Percentiles rank a stretch among this genome's conserved stretches.
These are phyloP conservation scores for Sebastes fasciatus DNA, from an alignment of 2,113 vertebrate species.

Conservation along the genomic window DNA sequence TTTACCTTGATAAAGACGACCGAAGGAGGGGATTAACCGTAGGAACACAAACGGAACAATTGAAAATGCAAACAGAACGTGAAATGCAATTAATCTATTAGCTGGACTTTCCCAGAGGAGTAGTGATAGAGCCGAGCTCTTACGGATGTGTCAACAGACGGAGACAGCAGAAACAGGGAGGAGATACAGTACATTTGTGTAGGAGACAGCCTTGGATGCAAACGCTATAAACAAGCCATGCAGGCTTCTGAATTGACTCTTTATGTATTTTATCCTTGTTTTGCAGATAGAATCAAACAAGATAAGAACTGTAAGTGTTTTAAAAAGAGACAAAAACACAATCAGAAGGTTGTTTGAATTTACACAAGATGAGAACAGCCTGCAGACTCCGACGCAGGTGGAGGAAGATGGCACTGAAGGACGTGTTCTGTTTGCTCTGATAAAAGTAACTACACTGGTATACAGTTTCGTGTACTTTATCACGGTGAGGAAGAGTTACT, in stretches of 20 bases:
- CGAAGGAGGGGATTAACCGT: slow-evolving; percentile 43
- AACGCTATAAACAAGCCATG: slow-evolving; percentile 17
- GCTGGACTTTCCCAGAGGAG: slow-evolving; percentile 66
- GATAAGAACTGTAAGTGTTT: neutral
- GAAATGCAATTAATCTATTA: slow-evolving; percentile 74
- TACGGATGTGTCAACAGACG: slow-evolving; percentile 61
- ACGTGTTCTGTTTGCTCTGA: slow-evolving; percentile 27
- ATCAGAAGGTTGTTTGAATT: slow-evolving; percentile 8
- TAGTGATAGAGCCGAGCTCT: slow-evolving; percentile 67
- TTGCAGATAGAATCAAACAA: slow-evolving; percentile 19
- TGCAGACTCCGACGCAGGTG: neutral
- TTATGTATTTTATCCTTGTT: slow-evolving; percentile 8
- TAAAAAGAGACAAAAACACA: neutral
- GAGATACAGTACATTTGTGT: slow-evolving; percentile 55
- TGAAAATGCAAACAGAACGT: slow-evolving; percentile 70
- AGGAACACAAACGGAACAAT: slow-evolving; percentile 57
- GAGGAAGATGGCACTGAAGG: slow-evolving; percentile 25
- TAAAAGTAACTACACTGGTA: slow-evolving; percentile 22
- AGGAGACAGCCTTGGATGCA: slow-evolving; percentile 34
- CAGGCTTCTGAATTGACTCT: slow-evolving; percentile 9
- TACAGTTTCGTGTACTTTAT: slow-evolving; percentile 22
- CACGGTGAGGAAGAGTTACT: neutral
- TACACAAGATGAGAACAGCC: neutral
- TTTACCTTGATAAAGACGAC: slow-evolving; percentile 64
- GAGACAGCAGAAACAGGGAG: slow-evolving; percentile 55